Conservation (phyloP, 2,888 invertebrate species). For the Corbicula japonica region DNA sequence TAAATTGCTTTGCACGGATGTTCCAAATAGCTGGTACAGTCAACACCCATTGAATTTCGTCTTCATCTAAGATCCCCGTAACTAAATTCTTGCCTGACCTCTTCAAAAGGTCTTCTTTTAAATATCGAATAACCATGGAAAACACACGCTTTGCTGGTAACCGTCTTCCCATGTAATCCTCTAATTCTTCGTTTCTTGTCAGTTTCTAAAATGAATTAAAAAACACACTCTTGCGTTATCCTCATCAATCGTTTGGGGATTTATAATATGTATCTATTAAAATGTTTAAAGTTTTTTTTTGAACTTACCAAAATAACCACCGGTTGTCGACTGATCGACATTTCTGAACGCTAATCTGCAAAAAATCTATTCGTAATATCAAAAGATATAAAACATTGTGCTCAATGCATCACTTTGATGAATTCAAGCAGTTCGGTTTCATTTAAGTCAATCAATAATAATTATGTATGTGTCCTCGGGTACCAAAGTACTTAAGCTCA, state of each 20-base stretch:
- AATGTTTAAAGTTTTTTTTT: not conserved
- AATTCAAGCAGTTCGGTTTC: no score
- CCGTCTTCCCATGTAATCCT: constrained; percentile 10
- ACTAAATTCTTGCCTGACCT: not conserved
- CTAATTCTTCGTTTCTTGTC: constrained; percentile 8
- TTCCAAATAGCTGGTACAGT: constrained; percentile 32
- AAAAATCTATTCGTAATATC: not conserved
- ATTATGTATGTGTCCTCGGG: no score
- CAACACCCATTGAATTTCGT: constrained; percentile 22
- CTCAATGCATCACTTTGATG: no score
- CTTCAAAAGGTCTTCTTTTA: constrained; percentile 13
- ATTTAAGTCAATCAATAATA: no score
- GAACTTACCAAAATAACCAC: not conserved
- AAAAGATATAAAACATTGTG: no score
- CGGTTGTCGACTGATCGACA: not conserved
- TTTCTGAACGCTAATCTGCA: not conserved
- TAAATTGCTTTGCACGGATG: constrained; percentile 8
- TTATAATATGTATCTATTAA: not conserved
- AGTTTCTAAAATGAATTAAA: not conserved
- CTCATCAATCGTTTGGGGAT: no score
- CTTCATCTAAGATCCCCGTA: not conserved
- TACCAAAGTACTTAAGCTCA: no score
- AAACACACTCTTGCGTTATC: no score
- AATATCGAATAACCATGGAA: constrained; percentile 7
- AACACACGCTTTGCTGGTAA: constrained; percentile 26